Evolutionary conservation across 2,888 invertebrate genomes (phyloP), one percentile per base, ranked within the genome.

Genomic region (Cephus nigrinus): DNA sequence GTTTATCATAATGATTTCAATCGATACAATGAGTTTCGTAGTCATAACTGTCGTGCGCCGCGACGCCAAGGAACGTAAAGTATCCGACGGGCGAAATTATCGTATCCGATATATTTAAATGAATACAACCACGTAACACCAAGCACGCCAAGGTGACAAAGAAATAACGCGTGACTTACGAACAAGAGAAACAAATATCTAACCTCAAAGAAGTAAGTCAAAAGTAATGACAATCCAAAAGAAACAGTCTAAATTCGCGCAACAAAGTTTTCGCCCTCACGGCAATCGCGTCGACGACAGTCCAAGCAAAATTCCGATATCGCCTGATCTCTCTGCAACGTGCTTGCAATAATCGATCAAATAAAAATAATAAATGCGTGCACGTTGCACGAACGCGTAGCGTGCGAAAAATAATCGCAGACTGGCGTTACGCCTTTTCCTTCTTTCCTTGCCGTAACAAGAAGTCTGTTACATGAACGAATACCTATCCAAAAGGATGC

Each of bases 1-100:
- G 90, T 90, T 91, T 90, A 91, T 88, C 87, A 90, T 91, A 88
- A 89, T 89, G 88, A 87, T 89, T 90, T 89, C 86, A 90, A 88
- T 90, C 86, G 88, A 89, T 91, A 91, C 91, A 91, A 90, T 91
- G 88, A 89, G 90, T 89, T 85, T 85, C 86, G 87, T 87, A 87
- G 90, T 88, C 90, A 90, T 91, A 91, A 91, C 90, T 86, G 86
- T 85, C 84, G 86, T 88, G 86, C 87, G 83, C 85, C 83, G 84
- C 84, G 82, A 81, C 84, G 84, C 79, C 79, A 78, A 55, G 31
- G 12, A 31, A n/a, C 71, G 12, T 71, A 15, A 35, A 35, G 3
- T 35, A 35, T 31, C 71, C 30, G 0, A 30, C 9, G 31, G 12
- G 4, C 15, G 12, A 71, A 71, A 12, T 31, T 9, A 30, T 12